Conservation (phyloP, 2,113 vertebrate genomes). For the Pluvialis apricaria region DNA sequence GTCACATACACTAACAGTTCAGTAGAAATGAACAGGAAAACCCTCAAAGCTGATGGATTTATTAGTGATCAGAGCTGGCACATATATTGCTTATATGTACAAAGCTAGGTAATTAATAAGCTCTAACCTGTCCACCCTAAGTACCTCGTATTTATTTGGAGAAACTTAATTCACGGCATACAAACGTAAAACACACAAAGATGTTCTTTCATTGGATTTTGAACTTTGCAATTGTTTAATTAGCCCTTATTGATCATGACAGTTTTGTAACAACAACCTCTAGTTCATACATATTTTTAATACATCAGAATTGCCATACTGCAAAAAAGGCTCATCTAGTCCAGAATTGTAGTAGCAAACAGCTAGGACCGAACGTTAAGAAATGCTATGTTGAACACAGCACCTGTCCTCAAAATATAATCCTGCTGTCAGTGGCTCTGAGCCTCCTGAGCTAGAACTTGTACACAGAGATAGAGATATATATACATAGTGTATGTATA, state of each 20-base stretch:
- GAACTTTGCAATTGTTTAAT: not conserved
- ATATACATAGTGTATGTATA: no score
- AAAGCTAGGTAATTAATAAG: slow-evolving; percentile 59
- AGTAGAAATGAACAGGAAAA: slow-evolving; percentile 65
- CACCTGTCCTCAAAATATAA: not conserved
- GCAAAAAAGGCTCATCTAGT: not conserved
- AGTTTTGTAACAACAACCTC: not conserved
- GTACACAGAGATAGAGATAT: no score
- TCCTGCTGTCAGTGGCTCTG: not conserved
- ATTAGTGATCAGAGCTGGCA: slow-evolving; percentile 70
- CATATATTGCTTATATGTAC: slow-evolving; percentile 38
- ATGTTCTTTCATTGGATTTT: not conserved
- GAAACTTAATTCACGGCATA: not conserved
- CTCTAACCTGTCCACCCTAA: slow-evolving; percentile 37
- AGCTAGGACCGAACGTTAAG: not conserved
- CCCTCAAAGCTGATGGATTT: slow-evolving; percentile 68
- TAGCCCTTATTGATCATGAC: not conserved
- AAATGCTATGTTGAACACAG: not conserved
- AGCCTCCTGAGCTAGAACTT: not conserved
- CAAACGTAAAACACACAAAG: not conserved
- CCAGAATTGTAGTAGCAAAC: not conserved
- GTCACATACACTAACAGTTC: slow-evolving; percentile 72
- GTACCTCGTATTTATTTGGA: not conserved
- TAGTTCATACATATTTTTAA: not conserved
- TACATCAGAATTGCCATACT: not conserved